A percentile compares a stretch with the other conserved stretches of the same genome.
phyloP scores from a whole-genome alignment of 2,888 invertebrate species.

The Spicauda simplicius region DNA sequence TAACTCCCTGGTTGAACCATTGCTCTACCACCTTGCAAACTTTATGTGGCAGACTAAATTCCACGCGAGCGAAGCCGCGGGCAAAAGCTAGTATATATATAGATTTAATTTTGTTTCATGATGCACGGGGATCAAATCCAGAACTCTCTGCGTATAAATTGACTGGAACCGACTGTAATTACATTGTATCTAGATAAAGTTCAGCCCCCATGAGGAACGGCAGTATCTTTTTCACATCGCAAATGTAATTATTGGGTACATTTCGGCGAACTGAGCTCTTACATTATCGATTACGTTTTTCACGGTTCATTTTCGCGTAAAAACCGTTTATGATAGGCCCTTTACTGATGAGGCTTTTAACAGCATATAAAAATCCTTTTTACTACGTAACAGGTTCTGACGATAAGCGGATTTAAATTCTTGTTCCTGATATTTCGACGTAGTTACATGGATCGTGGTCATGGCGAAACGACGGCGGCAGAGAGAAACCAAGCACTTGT shows the following conservation, averaged over 20 bases:
- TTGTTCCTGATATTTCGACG: too few species aligned
- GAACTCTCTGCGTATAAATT: neutral
- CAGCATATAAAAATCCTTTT: neutral
- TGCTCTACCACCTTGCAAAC: too few species aligned
- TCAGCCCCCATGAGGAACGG: neutral
- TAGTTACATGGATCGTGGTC: too few species aligned
- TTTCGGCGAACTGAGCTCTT: constrained; percentile 8
- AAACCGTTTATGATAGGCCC: constrained; percentile 10
- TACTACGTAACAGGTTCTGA: neutral
- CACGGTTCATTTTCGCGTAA: constrained; percentile 23
- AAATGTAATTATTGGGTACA: neutral
- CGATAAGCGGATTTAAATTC: too few species aligned
- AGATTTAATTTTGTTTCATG: too few species aligned
- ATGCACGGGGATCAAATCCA: too few species aligned
- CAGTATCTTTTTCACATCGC: neutral
- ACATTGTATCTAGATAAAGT: neutral
- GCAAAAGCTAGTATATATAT: too few species aligned
- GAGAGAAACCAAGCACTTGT: too few species aligned
- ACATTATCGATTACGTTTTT: constrained; percentile 7
- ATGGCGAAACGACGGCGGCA: too few species aligned
- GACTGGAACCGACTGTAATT: neutral
- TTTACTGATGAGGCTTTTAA: neutral
- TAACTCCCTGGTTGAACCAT: too few species aligned
- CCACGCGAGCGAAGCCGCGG: too few species aligned
- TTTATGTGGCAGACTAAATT: too few species aligned